Conservation (phyloP, 1,140 invertebrate genomes). For the Meloidogyne floridensis region DNA sequence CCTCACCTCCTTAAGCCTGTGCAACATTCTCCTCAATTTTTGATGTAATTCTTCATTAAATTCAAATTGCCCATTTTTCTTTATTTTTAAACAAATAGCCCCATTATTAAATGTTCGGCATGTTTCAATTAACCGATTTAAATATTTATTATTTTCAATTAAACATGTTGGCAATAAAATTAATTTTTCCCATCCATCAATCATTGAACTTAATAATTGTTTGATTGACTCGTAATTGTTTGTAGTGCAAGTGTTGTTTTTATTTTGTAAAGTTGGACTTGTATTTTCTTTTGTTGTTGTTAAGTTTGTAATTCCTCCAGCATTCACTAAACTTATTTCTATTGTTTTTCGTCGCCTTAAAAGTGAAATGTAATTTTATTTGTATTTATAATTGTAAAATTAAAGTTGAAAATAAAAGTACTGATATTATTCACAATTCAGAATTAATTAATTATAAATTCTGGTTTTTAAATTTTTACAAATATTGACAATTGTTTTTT, state of each 20-base stretch:
- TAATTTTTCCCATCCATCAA: slow-evolving; percentile 30
- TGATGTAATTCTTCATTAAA: slow-evolving; percentile 31
- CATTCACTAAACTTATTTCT: slow-evolving; percentile 22
- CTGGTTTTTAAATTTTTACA: no score
- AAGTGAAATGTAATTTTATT: slow-evolving; percentile 14
- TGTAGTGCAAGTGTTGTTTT: neutral
- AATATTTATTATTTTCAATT: slow-evolving; percentile 11
- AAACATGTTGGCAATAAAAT: slow-evolving; percentile 31
- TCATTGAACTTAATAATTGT: slow-evolving; percentile 34
- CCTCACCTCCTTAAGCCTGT: slow-evolving; percentile 20
- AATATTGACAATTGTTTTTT: no score
- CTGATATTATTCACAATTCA: no score
- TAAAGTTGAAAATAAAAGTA: no score
- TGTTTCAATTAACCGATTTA: slow-evolving; percentile 25
- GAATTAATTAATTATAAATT: no score
- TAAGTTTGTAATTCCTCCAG: slow-evolving; percentile 11
- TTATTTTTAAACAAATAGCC: slow-evolving; percentile 26
- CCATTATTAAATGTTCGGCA: neutral
- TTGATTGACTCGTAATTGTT: slow-evolving; percentile 23
- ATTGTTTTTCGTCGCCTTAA: slow-evolving; percentile 37
- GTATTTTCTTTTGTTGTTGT: neutral
- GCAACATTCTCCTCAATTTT: slow-evolving; percentile 24
- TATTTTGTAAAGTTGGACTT: slow-evolving; percentile 1
- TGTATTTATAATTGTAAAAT: no score
- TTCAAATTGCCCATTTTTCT: slow-evolving; percentile 39